Base-by-base conservation (phyloP, 2,888 invertebrate genomes). In the Latrodectus elegans region DNA sequence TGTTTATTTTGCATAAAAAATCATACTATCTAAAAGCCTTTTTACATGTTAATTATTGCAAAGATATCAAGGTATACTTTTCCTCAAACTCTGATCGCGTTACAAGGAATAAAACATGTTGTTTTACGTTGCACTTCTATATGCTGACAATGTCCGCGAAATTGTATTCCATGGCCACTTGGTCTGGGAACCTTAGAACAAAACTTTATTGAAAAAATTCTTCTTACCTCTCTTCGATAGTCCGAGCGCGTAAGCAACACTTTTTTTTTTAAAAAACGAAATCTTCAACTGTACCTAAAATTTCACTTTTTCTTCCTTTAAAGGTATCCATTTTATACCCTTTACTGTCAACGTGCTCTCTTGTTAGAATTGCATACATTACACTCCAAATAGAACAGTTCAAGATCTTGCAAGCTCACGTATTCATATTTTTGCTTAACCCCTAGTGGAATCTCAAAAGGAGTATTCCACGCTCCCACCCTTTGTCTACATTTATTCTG, bases 391-490 rank as follows among this genome's bases (percentile, higher is more conserved):
- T 82, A 74, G 75, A 75, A 68, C 38, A 38, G 38, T 70, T 76
- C 77, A 26, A 67, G 51, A 67, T 52, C 60, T 51, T 38, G 80
- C 72, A 67, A 60, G 77, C 72, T 74, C 74, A 60, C 65, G 79
- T 76, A 82, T 81, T 87, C 86, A 81, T 81, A 82, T 87, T 87
- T 85, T 87, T 81, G 76, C 76, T 71, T 38, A 67, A 26, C 65
- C 81, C 77, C 52, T 53, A 22, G n/a, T 38, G 60, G 60, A 60
- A 60, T 60, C n/a, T 11, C 77, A n/a, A 60, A 52, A 52, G 52
- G 11, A 73, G 17, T 73, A 52, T 73, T 52, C 49, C 17, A 17
- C 38, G 38, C 38, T 38, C 64, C 53, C 38, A 55, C 60, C 67
- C 67, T 83, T 70, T 83, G 60, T 60, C 49, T 65, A 52, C 38